phyloP scores from a whole-genome alignment of 2,797 vertebrate species.

The Holocentrus rufus region DNA sequence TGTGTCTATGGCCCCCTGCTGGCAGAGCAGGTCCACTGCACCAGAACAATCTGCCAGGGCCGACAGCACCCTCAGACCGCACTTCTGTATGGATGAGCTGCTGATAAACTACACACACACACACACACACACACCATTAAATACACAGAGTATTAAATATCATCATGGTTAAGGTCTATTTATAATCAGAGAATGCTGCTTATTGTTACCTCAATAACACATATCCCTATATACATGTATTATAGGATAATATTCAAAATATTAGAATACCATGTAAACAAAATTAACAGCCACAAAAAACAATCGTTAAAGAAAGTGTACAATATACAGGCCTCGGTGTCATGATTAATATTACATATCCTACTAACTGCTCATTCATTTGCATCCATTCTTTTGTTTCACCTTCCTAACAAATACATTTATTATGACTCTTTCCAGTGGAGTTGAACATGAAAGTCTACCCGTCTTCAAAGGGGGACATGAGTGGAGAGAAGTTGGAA shows the following conservation, averaged over 20 bases:
- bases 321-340: not conserved
- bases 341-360: not conserved
- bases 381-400: too few species aligned
- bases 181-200: too few species aligned
- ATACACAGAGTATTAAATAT: not conserved
- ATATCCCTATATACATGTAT: too few species aligned
- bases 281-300: too few species aligned
- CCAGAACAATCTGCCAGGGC: constrained; percentile 87
- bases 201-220: not conserved
- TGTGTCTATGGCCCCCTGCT: constrained; percentile 90
- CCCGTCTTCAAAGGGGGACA: too few species aligned
- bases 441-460: too few species aligned
- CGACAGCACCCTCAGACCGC: constrained; percentile 88
- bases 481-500: too few species aligned
- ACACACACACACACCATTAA: constrained; percentile 17
- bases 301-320: too few species aligned
- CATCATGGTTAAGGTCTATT: not conserved
- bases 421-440: too few species aligned
- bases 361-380: too few species aligned
- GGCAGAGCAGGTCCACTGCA: constrained; percentile 87
- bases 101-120: constrained; percentile 87
- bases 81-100: constrained; percentile 86
- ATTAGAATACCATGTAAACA: not conserved
- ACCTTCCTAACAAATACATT: too few species aligned
- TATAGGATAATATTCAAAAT: too few species aligned